Evolutionary conservation across 2,113 vertebrate species (phyloP).

Genomic region (Apteryx mantelli): DNA sequence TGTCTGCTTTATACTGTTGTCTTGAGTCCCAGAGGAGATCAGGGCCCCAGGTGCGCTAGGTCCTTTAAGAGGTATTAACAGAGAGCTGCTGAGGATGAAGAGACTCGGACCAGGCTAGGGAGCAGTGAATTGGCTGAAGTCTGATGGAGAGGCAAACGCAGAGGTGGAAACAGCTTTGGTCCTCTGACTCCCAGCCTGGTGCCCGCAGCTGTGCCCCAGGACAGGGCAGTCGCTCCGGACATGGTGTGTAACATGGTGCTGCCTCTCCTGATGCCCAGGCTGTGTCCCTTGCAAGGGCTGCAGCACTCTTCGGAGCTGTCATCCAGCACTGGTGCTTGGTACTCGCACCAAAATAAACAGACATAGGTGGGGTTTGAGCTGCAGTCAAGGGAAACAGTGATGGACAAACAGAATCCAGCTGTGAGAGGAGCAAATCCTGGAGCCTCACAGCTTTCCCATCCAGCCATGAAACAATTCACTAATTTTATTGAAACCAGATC

Average conservation of each 20-base stretch:
- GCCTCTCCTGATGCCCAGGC: background rate
- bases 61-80: background rate
- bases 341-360: background rate
- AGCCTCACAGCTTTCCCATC: slow-evolving; percentile 61
- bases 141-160: background rate
- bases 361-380: background rate
- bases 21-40: background rate
- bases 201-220: too few relatives aligned
- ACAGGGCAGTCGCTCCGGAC: background rate
- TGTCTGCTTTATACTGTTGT: background rate
- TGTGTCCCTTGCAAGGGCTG: background rate
- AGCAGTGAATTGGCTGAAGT: background rate
- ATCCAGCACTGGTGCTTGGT: background rate
- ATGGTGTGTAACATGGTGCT: background rate
- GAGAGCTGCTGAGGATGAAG: background rate
- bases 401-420: slow-evolving; percentile 72
- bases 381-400: background rate
- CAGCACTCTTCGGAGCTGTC: background rate
- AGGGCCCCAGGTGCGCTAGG: fast-evolving
- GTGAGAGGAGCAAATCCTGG: slow-evolving; percentile 57
- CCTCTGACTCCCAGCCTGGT: background rate
- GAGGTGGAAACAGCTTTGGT: background rate
- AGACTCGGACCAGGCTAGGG: background rate
- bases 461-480: slow-evolving; percentile 68
- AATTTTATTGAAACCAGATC: slow-evolving; percentile 72